Conservation (phyloP, 2,888 invertebrate species). For the Drosophila anceps region DNA sequence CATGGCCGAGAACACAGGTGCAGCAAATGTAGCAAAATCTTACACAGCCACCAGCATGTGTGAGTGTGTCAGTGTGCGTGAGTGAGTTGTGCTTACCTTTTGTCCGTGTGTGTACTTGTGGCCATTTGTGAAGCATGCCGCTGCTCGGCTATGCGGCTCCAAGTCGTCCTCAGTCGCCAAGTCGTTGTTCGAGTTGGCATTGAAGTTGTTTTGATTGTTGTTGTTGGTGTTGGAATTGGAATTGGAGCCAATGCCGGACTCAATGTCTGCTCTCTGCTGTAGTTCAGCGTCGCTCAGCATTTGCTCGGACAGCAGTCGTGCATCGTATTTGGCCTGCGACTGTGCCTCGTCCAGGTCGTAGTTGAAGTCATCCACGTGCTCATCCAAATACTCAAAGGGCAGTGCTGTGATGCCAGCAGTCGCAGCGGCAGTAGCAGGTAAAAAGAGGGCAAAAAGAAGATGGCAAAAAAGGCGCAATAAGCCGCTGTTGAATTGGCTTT, state of each 20-base stretch:
- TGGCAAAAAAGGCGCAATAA: constrained; percentile 55
- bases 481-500: constrained; percentile 58
- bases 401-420: constrained; percentile 48
- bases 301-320: constrained; percentile 83
- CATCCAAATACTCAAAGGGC: constrained; percentile 84
- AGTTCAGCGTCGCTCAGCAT: constrained; percentile 79
- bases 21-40: constrained; percentile 29
- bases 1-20: constrained; percentile 36
- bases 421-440: not conserved
- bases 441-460: not conserved
- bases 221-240: constrained; percentile 17
- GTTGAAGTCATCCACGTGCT: constrained; percentile 82
- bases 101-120: constrained; percentile 85
- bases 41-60: constrained; percentile 41
- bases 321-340: constrained; percentile 85
- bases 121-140: constrained; percentile 83
- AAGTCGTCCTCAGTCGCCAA: constrained; percentile 66
- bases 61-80: constrained; percentile 79
- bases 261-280: constrained; percentile 53
- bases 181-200: constrained; percentile 18
- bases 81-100: constrained; percentile 79
- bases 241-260: constrained; percentile 30
- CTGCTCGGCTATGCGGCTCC: constrained; percentile 83
- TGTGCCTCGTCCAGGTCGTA: constrained; percentile 85
- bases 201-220: constrained; percentile 5